Base-by-base conservation (phyloP, 2,888 invertebrate genomes). In the Formica aserva region DNA sequence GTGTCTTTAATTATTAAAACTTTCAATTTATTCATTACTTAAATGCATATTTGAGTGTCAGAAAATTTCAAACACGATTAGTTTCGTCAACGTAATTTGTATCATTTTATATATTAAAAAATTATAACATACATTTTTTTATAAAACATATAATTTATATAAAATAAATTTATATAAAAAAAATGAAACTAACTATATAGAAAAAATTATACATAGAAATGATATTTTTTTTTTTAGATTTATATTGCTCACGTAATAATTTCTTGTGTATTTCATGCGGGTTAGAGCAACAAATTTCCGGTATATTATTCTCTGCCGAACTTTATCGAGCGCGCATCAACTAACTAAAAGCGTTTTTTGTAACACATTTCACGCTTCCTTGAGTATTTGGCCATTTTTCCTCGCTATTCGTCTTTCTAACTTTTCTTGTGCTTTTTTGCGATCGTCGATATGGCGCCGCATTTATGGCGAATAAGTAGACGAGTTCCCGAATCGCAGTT, bases 301-400 rank as follows among this genome's bases (percentile, higher is more conserved):
- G 29, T 35, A 32, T 65, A 63, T 63, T 65, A 45, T 35, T 32
- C 22, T 62, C 22, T 15, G 45, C 32, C 48, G 18, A 63, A 52
- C 35, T 76, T 48, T 35, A 65, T 63, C 48, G 48, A 76, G 65
- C 22, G 11, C 45, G 41, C 45, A 22, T 41, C 65, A 11, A 8
- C n/a, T 52, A 52, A 45, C 62, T 63, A 65, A 76, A 52, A 76
- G 65, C 26, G 65, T 76, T 76, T 76, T 65, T 65, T 48, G 75
- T 35, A n/a, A 29, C n/a, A 55, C 67, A 77, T 67, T 77, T 77
- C 55, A 67, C 38, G 55, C 77, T 77, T n/a, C 55, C 67, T 29
- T 67, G 77, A 29, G 29, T 45, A 55, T 55, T 67, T 67, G 55
- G 55, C 38, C 67, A n/a, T 60, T 9, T 35, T 11, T 26, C 45